These are phyloP conservation scores for Gallirallus australis DNA, from an alignment of 2,797 vertebrate genomes.

Conservation along the genomic window DNA sequence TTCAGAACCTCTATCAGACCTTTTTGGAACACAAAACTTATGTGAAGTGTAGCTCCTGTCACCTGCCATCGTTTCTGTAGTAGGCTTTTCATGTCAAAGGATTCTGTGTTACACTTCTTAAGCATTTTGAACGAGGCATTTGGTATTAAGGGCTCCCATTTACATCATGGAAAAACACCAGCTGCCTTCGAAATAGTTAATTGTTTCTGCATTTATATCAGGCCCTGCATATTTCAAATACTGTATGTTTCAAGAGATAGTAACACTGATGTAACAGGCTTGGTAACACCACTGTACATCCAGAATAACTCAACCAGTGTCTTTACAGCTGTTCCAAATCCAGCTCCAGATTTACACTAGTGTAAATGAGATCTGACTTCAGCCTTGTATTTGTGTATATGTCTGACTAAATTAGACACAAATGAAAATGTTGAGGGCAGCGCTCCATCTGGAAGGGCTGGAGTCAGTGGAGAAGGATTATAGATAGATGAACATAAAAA, in stretches of 20 bases:
- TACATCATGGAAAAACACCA: constrained; percentile 4
- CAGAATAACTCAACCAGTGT: constrained; percentile 37
- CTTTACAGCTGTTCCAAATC: constrained; percentile 56
- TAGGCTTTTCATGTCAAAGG: neutral
- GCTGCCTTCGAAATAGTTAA: constrained; percentile 33
- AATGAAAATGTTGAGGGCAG: constrained; percentile 34
- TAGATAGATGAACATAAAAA: constrained; percentile 5
- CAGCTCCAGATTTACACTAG: constrained; percentile 42
- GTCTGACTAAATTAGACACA: constrained; percentile 61
- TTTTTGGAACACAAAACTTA: neutral
- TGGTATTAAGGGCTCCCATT: neutral
- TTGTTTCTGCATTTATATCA: constrained; percentile 39
- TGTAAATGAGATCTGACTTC: constrained; percentile 46
- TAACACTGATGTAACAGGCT: constrained; percentile 25
- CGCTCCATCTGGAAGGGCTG: constrained; percentile 35
- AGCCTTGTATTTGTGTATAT: constrained; percentile 32
- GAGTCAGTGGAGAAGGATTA: constrained; percentile 28
- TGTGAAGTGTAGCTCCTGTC: neutral
- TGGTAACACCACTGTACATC: constrained; percentile 19
- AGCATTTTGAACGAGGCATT: constrained; percentile 5
- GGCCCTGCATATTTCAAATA: constrained; percentile 14
- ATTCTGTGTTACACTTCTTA: neutral
- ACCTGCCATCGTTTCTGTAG: neutral
- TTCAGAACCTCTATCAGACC: neutral
- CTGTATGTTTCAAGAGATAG: constrained; percentile 9